Conservation (phyloP, 2,888 invertebrate species). For the Sturmia bella region DNA sequence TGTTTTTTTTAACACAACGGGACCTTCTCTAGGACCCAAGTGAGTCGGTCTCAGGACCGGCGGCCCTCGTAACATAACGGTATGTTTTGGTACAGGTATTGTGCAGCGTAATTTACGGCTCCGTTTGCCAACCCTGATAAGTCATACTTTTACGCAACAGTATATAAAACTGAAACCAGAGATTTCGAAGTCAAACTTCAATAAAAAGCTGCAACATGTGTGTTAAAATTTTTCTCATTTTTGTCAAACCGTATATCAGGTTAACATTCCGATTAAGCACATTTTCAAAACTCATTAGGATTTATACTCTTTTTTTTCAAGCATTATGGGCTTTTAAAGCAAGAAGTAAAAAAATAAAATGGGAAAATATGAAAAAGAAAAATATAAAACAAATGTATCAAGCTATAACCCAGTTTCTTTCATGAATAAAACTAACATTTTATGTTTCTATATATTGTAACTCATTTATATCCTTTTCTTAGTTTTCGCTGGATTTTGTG, state of each 20-base stretch:
- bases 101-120: no score
- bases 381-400: conserved; percentile 21
- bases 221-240: no score
- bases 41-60: no score
- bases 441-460: conserved; percentile 20
- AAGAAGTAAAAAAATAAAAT: not conserved
- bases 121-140: no score
- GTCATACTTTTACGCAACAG: no score
- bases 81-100: no score
- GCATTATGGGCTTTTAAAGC: not conserved
- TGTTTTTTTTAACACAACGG: no score
- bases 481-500: not conserved
- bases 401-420: conserved; percentile 31
- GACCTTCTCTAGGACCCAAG: no score
- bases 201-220: no score
- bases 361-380: not conserved
- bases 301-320: conserved; percentile 4
- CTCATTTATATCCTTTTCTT: conserved; percentile 38
- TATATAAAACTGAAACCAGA: no score
- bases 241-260: not conserved
- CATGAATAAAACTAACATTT: not conserved
- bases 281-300: conserved; percentile 4
- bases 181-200: not conserved
- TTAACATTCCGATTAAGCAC: conserved; percentile 5
- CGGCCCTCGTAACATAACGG: no score